Conservation (phyloP, 2,888 invertebrate genomes). For the Trichogramma evanescens region DNA sequence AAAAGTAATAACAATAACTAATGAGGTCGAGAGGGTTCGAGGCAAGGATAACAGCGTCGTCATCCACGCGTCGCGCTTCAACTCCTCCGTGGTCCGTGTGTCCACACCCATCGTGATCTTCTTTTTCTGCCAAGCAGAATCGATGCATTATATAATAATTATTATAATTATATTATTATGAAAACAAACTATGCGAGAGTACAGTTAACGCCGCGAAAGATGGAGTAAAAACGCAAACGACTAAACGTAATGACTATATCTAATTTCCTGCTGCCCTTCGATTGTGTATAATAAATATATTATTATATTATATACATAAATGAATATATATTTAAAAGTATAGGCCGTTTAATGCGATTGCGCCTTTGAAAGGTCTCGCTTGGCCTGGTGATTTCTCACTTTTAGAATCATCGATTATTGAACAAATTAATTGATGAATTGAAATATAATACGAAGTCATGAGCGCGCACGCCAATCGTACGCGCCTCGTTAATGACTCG, state of each 20-base stretch:
- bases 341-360: neutral
- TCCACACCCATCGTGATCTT: conserved; percentile 10
- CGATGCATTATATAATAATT: neutral
- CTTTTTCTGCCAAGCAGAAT: conserved; percentile 22
- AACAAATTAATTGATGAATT: neutral
- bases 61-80: no score
- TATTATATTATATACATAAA: no score
- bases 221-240: conserved; percentile 13
- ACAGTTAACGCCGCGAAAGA: no score
- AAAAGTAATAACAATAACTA: neutral
- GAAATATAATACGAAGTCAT: conserved; percentile 1
- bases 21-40: neutral
- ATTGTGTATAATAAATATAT: neutral
- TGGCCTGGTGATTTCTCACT: conserved; percentile 14
- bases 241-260: conserved; percentile 11
- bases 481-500: conserved; percentile 3
- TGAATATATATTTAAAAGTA: no score
- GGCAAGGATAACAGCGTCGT: no score
- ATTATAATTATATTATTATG: no score
- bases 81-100: conserved; percentile 18
- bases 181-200: no score
- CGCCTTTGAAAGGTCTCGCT: conserved; percentile 21
- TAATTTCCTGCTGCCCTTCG: conserved; percentile 19
- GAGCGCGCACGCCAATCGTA: conserved; percentile 5
- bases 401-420: conserved; percentile 14